Base-by-base conservation (phyloP, 2,888 invertebrate genomes). In the Clepsis dumicolana region DNA sequence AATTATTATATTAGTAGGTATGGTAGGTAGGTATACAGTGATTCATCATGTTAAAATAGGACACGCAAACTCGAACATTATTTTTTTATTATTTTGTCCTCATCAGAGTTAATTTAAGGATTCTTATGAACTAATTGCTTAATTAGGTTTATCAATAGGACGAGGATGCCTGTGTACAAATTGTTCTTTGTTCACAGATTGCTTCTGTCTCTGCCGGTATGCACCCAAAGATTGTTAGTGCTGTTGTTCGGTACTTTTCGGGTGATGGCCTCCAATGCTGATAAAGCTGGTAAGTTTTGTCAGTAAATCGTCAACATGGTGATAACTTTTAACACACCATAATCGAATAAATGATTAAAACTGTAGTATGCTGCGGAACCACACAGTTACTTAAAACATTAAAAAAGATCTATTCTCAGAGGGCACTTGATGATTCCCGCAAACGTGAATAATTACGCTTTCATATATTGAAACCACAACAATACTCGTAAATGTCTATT, bases 221-320 rank as follows among this genome's bases (percentile, higher is more conserved):
- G 97, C 88, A 98, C 98, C 74, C 99, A 99, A 94, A 96, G 98
- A 86, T 94, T 99, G 76, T 93, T 99, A 83, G 98, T 99, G 79
- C 95, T 99, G 77, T 95, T 99, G 72, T 99, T 99, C 91, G 99
- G 99, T 76, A 99, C 99, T 81, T 99, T 98, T 94, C 96, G 98
- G 79, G 98, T 98, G 76, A 98, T 98, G 88, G 98, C 98, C 24
- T 97, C 97, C 76, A 98, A 98, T 88, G 97, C 98, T 79, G 97
- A 97, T 76, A 96, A 97, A 88, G 97, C 97, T 80, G 93, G 93
- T 93, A 66, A 72, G 76, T 72, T n/a, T 4, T 21, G 18, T 44
- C 8, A 44, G 18, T 44, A 44, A 12, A 44, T 18, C 44, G 44
- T 8, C 18, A 44, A 44, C 7, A 0, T 18, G 8, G 7, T 10